Evolutionary conservation across 2,888 invertebrate species (phyloP).

Genomic region (Pachycephus smyrnensis): DNA sequence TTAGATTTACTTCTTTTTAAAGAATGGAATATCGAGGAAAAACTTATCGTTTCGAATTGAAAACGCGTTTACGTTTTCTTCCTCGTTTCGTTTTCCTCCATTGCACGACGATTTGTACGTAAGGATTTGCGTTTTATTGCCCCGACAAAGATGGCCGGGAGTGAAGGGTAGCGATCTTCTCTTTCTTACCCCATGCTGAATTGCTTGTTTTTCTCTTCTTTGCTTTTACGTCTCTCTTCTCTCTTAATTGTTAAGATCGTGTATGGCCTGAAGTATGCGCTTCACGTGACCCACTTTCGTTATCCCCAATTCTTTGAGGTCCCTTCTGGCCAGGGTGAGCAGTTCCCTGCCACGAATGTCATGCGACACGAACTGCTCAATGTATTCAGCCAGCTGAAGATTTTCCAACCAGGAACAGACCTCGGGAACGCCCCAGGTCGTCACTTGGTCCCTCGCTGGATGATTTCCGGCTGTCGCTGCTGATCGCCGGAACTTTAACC

Average conservation of each 20-base stretch:
- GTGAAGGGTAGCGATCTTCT: no score
- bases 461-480: constrained; percentile 65
- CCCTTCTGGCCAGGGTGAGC: constrained; percentile 85
- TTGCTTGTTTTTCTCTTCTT: no score
- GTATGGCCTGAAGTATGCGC: constrained; percentile 91
- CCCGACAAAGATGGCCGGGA: no score
- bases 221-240: no score
- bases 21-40: no score
- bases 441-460: constrained; percentile 57
- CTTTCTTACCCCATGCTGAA: no score
- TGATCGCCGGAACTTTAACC: constrained; percentile 74
- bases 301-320: constrained; percentile 91
- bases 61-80: no score
- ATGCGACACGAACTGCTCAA: constrained; percentile 89
- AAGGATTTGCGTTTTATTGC: no score
- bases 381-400: constrained; percentile 89
- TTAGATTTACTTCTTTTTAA: no score
- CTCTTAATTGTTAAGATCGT: constrained; percentile 74
- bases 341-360: constrained; percentile 94
- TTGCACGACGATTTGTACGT: no score
- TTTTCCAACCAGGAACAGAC: constrained; percentile 92
- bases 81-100: no score
- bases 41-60: no score
- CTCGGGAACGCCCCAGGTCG: constrained; percentile 87
- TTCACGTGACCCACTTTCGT: constrained; percentile 97